Evolutionary conservation across 2,113 vertebrate genomes (phyloP).

Genomic region (Conger conger): DNA sequence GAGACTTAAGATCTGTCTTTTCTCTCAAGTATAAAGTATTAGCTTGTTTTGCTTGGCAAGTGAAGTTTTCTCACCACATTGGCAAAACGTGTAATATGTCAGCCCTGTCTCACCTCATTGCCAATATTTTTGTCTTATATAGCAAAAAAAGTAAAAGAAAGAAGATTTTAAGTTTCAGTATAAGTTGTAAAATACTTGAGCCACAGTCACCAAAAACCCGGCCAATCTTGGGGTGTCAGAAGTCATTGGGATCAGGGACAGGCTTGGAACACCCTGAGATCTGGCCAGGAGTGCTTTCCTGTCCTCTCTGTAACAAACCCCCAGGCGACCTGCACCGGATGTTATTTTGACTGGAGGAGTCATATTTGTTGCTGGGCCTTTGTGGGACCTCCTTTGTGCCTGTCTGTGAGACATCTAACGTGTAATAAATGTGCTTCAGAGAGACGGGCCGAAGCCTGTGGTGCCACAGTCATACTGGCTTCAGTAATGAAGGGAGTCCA

Average conservation of each 20-base stretch:
- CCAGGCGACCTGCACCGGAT: background rate
- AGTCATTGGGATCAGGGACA: background rate
- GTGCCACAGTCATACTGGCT: background rate
- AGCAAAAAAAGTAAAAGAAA: too few species aligned
- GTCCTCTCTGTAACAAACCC: background rate
- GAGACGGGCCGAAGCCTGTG: background rate
- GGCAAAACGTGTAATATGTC: too few species aligned
- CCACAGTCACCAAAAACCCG: too few species aligned
- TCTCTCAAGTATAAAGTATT: too few species aligned
- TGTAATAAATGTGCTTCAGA: background rate
- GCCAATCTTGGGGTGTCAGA: background rate
- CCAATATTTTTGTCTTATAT: too few species aligned
- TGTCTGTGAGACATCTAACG: background rate
- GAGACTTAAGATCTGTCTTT: too few species aligned
- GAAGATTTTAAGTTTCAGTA: too few species aligned
- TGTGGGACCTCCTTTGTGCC: background rate
- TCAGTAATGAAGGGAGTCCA: background rate
- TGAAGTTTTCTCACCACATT: too few species aligned
- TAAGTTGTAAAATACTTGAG: too few species aligned
- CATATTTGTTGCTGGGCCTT: background rate
- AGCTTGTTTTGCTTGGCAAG: too few species aligned
- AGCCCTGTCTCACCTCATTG: too few species aligned
- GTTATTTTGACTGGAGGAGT: background rate
- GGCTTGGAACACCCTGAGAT: too few species aligned
- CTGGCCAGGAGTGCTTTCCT: background rate